Percentiles rank a stretch among this genome's conserved stretches.
phyloP scores from a whole-genome alignment of 2,797 vertebrate species.

The Phalloptychus januarius region DNA sequence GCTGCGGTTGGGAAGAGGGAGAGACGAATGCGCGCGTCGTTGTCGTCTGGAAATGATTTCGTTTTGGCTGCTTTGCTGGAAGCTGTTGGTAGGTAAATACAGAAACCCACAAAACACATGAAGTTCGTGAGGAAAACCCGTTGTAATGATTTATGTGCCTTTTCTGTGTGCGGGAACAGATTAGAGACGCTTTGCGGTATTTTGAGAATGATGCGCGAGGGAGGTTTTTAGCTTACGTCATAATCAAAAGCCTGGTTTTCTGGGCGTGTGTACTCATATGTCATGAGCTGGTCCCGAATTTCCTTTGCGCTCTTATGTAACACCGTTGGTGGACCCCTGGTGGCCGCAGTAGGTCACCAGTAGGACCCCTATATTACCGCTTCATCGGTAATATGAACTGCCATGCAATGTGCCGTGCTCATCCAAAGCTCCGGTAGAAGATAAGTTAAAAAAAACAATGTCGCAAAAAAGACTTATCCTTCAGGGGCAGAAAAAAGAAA shows the following conservation, averaged over 20 bases:
- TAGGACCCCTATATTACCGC: too few species aligned
- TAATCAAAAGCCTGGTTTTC: neutral
- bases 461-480: too few species aligned
- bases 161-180: neutral
- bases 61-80: slow-evolving; percentile 78
- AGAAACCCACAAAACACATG: neutral
- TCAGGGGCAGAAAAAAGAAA: too few species aligned
- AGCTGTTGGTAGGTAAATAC: slow-evolving; percentile 73
- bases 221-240: neutral
- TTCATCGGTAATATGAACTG: too few species aligned
- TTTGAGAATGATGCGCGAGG: neutral
- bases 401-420: too few species aligned
- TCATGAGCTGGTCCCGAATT: neutral
- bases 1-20: slow-evolving; percentile 58
- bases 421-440: too few species aligned
- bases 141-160: neutral
- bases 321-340: neutral
- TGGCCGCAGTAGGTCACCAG: too few species aligned
- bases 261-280: neutral
- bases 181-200: neutral
- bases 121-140: neutral
- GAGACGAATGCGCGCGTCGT: slow-evolving; percentile 63
- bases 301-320: neutral
- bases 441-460: too few species aligned
- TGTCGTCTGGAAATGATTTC: slow-evolving; percentile 77